Conservation (phyloP, 53 echinoderm and acorn worm species). For the Mesocentrotus franciscanus region DNA sequence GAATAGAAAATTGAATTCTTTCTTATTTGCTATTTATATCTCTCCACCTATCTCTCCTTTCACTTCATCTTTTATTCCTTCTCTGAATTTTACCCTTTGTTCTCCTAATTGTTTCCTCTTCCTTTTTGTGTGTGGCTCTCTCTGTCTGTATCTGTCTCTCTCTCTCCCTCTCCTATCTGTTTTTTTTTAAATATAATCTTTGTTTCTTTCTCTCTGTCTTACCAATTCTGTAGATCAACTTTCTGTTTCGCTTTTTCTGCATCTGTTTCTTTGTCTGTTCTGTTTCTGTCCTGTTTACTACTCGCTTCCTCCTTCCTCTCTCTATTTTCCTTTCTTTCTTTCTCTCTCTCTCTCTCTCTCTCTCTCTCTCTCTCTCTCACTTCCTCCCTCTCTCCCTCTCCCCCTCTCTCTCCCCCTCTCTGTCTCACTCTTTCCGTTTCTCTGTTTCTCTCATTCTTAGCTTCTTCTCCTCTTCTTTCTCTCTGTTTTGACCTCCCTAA, state of each 20-base stretch:
- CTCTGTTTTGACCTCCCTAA: slow-evolving; percentile 37
- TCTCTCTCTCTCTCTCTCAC: neutral
- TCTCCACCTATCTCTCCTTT: neutral
- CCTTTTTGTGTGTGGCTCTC: neutral
- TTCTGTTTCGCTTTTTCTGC: neutral
- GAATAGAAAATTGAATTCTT: slow-evolving; percentile 62
- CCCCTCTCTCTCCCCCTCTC: too few relatives aligned
- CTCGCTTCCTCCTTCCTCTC: neutral
- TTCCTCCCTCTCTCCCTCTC: neutral
- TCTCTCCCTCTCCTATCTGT: neutral
- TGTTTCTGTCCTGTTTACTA: neutral
- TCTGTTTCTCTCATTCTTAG: neutral
- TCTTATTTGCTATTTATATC: neutral
- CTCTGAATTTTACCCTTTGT: neutral
- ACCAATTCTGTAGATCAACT: neutral
- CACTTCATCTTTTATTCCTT: neutral
- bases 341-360: neutral
- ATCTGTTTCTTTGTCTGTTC: neutral
- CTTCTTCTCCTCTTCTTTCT: neutral
- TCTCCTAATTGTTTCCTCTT: neutral
- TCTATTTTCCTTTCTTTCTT: neutral
- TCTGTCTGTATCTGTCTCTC: neutral
- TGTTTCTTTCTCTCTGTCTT: neutral
- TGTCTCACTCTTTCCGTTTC: neutral
- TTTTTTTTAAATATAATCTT: neutral